phyloP scores from a whole-genome alignment of 2,888 invertebrate species.

The Leucania comma region DNA sequence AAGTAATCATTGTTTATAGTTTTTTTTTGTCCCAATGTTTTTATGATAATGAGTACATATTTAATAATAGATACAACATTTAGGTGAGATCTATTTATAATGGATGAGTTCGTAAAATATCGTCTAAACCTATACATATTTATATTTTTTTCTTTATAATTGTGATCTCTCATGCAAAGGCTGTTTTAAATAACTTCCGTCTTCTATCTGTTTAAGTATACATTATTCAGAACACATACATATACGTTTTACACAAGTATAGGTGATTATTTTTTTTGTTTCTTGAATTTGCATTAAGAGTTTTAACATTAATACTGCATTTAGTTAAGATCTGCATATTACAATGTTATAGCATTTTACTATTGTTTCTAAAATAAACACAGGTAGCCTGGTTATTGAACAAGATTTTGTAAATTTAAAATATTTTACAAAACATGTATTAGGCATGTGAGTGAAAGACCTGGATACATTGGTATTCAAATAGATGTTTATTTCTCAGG shows the following conservation, averaged over 20 bases:
- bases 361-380: not conserved
- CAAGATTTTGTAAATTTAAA: not conserved
- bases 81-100: constrained; percentile 2
- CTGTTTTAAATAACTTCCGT: not conserved
- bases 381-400: not conserved
- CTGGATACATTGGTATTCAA: constrained; percentile 4
- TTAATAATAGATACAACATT: not conserved
- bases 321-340: not conserved
- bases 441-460: not conserved
- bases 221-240: not conserved
- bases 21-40: not conserved
- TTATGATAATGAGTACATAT: constrained; percentile 1
- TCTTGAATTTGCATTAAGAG: constrained; percentile 10
- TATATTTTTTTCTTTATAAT: not conserved
- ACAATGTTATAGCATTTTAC: not conserved
- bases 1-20: not conserved
- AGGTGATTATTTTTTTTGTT: not conserved
- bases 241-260: not conserved
- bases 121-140: not conserved
- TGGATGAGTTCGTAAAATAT: constrained; percentile 4
- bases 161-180: not conserved
- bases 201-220: not conserved
- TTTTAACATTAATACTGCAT: not conserved
- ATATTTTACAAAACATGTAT: not conserved
- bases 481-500: constrained; percentile 66